phyloP scores from a whole-genome alignment of 2,797 vertebrate genomes.

The Staurois parvus region DNA sequence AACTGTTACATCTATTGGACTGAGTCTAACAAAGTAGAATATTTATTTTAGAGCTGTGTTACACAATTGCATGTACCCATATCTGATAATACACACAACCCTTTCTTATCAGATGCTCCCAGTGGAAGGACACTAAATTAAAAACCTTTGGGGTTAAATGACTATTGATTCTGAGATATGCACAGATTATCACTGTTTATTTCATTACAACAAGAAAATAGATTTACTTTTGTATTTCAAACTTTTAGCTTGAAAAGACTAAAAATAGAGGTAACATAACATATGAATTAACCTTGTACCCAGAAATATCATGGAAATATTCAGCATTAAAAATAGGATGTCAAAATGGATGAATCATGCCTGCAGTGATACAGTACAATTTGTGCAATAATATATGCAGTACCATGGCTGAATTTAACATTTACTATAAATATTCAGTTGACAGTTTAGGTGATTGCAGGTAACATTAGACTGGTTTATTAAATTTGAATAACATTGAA shows the following conservation, averaged over 20 bases:
- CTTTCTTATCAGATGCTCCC: too few species aligned
- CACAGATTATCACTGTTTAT: not conserved
- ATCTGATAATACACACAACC: not conserved
- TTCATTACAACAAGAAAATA: not conserved
- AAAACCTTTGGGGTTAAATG: not conserved
- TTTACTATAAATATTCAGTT: constrained; percentile 1
- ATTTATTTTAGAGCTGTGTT: not conserved
- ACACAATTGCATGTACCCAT: not conserved
- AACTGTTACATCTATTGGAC: too few species aligned
- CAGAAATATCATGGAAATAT: not conserved
- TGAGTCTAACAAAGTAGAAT: too few species aligned
- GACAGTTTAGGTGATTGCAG: not conserved
- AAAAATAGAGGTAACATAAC: not conserved
- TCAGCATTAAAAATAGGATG: not conserved
- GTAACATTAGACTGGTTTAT: not conserved
- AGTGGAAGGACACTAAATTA: not conserved
- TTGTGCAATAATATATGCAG: not conserved
- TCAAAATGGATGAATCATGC: not conserved
- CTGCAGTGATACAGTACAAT: constrained; percentile 2
- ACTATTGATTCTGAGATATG: not conserved
- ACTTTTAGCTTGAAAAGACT: not conserved
- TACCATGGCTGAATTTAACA: not conserved
- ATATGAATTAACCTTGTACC: not conserved
- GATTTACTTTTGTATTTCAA: not conserved
- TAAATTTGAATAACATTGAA: not conserved